These are phyloP conservation scores for Philopotamus ludificatus DNA, from an alignment of 1,140 invertebrate genomes.

Conservation along the genomic window DNA sequence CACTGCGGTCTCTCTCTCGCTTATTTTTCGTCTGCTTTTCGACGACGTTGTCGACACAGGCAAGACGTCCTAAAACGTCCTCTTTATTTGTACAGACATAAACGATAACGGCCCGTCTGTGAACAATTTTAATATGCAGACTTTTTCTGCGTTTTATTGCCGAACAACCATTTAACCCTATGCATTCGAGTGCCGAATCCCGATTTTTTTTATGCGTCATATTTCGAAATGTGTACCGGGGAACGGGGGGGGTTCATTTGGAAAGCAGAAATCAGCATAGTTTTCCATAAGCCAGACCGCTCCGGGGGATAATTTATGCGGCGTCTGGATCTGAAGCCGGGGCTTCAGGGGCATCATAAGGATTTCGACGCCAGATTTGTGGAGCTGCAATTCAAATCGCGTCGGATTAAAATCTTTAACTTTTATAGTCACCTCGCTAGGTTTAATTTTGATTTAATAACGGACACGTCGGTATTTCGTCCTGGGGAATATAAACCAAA, in stretches of 20 bases:
- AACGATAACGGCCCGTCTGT: too few relatives aligned
- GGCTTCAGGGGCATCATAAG: neutral
- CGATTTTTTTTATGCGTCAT: too few relatives aligned
- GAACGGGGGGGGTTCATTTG: neutral
- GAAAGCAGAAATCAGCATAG: slow-evolving; percentile 25
- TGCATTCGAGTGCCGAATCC: too few relatives aligned
- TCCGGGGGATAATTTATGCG: slow-evolving; percentile 22
- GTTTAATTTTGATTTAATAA: neutral
- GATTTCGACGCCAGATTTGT: slow-evolving; percentile 8
- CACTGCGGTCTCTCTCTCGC: too few relatives aligned
- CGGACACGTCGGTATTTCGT: neutral
- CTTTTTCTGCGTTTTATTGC: too few relatives aligned
- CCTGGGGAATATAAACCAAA: neutral
- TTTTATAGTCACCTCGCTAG: neutral
- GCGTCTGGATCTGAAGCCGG: slow-evolving; percentile 17
- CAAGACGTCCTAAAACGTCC: too few relatives aligned
- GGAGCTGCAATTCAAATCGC: slow-evolving; percentile 29
- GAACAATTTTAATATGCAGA: too few relatives aligned
- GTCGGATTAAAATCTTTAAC: slow-evolving; percentile 22
- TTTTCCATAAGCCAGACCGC: slow-evolving; percentile 25
- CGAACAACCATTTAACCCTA: too few relatives aligned
- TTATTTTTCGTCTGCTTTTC: too few relatives aligned
- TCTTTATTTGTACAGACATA: too few relatives aligned
- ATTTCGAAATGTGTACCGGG: slow-evolving; percentile 5
- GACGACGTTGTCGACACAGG: neutral